phyloP scores from a whole-genome alignment of 2,113 vertebrate species.

The Heterotilapia buettikoferi region DNA sequence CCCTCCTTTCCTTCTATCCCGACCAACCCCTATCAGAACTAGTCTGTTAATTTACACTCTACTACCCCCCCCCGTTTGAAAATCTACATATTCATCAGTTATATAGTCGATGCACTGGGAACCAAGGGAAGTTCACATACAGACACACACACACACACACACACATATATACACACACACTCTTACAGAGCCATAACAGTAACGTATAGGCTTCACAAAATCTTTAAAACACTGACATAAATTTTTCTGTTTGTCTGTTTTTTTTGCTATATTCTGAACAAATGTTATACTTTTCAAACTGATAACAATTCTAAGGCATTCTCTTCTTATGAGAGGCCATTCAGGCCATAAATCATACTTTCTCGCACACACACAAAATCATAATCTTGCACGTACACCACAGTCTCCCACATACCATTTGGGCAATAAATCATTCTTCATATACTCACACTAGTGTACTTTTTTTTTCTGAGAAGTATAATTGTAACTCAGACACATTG shows the following conservation, averaged over 20 bases:
- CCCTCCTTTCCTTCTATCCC: neutral
- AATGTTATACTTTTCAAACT: slow-evolving; percentile 6
- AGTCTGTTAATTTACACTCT: slow-evolving; percentile 30
- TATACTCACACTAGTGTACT: neutral
- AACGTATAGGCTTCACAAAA: neutral
- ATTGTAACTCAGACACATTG: neutral
- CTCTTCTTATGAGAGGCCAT: neutral
- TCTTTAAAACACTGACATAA: neutral
- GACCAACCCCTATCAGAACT: neutral
- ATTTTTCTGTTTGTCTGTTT: neutral
- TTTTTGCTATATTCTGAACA: neutral
- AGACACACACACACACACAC: too few species aligned
- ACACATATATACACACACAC: neutral
- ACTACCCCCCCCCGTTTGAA: neutral
- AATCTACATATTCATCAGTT: slow-evolving; percentile 37
- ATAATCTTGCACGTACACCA: neutral
- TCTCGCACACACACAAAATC: neutral
- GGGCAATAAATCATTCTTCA: slow-evolving; percentile 34
- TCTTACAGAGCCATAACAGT: neutral
- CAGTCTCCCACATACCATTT: neutral
- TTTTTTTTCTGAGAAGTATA: neutral
- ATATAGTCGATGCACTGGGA: neutral
- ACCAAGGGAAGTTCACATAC: neutral
- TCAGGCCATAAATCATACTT: slow-evolving; percentile 28
- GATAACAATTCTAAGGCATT: slow-evolving; percentile 1